Base-by-base conservation (phyloP, 2,888 invertebrate species). In the Campaea margaritaria region DNA sequence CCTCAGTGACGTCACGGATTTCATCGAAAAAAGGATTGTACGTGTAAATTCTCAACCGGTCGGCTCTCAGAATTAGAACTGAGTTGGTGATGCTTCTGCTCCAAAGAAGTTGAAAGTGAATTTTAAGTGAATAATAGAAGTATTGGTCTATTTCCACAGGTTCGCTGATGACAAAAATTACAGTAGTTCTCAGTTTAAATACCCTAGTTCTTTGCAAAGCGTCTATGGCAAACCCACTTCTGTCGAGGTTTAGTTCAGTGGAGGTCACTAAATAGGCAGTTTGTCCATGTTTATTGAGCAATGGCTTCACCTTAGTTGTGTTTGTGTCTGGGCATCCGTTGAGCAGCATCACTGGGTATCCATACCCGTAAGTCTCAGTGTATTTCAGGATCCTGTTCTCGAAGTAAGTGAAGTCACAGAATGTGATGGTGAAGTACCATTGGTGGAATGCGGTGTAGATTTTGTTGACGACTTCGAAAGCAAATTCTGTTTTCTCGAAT, bases 1-100 rank as follows among this genome's bases (percentile, higher is more conserved):
- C 83, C 41, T 82, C 60, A 11, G 88, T 87, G 16, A 92, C 79
- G 46, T 93, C 89, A 41, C 77, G 75, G 38, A 93, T 85, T 67
- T 87, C 70, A 21, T 87, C 71, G 0, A 82, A 76, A 62, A 93
- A 94, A 0, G 93, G 93, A 69, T 93, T 93, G 64, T 93, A 94
- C 0, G 89, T 86, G 64, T 89, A 94, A 51, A 93, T 85, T 67
- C 85, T 86, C 21, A 93, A 72, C 1, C 79, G 73, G 9, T 80
- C 76, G 12, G 81, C 70, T 79, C 78, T 83, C 12, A 90, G 53
- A 46, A 91, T 78, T 8, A 93, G 69, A 1, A 92, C 85, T 0
- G 91, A 91, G 68, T 94, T 94, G 0, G 94, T 83, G 9, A 94
- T 80, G 77, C 93, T 93, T 57, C 85, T 86, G 39, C 87, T 87